Evolutionary conservation across 2,113 vertebrate species (phyloP).

Genomic region (Nannobrachium achirus): DNA sequence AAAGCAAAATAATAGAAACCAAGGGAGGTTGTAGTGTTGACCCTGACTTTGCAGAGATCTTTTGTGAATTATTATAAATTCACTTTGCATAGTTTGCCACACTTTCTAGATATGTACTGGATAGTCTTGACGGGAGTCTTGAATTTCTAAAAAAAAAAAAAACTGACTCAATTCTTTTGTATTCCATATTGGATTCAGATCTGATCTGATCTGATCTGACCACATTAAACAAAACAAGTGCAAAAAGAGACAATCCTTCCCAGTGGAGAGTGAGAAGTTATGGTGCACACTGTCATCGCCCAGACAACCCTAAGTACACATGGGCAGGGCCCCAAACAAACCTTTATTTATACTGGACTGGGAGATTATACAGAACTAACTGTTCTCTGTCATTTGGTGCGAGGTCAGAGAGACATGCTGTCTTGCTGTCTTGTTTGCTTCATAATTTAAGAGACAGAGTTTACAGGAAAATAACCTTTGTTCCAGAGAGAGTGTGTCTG

Average conservation of each 20-base stretch:
- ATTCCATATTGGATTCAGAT: not conserved
- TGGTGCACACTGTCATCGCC: not conserved
- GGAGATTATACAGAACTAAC: slow-evolving; percentile 25
- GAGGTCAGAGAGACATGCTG: slow-evolving; percentile 3
- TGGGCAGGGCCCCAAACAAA: slow-evolving; percentile 41
- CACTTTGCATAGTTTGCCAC: too few species aligned
- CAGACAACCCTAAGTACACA: slow-evolving; percentile 37
- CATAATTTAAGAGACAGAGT: not conserved
- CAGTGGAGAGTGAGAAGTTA: slow-evolving; percentile 24
- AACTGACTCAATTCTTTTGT: not conserved
- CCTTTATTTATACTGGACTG: slow-evolving; percentile 47
- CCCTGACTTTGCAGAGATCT: too few species aligned
- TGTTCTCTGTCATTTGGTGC: slow-evolving; percentile 33
- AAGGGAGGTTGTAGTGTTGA: too few species aligned
- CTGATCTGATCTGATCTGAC: not conserved
- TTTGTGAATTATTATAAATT: too few species aligned
- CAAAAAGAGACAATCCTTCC: slow-evolving; percentile 11
- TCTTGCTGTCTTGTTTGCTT: slow-evolving; percentile 6
- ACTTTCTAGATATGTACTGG: too few species aligned
- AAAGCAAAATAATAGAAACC: too few species aligned
- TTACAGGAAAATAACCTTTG: too few species aligned
- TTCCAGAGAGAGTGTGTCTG: too few species aligned
- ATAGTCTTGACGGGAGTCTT: too few species aligned
- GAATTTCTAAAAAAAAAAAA: too few species aligned
- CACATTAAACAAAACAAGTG: slow-evolving; percentile 28